Evolutionary conservation across 2,113 vertebrate genomes (phyloP).

Genomic region (Edolisoma coerulescens): DNA sequence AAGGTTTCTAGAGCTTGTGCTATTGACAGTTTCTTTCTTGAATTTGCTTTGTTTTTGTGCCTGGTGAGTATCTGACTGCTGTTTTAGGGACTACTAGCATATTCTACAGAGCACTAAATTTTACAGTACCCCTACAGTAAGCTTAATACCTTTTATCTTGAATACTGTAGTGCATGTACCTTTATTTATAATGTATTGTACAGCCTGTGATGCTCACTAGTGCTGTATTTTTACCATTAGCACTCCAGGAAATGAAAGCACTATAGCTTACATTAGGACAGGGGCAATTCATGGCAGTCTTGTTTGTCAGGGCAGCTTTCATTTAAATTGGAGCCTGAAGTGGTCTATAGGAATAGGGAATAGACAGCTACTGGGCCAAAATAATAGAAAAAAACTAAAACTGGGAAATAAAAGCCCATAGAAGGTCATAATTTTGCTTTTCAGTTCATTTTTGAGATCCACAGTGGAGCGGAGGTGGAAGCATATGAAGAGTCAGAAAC

Average conservation of each 20-base stretch:
- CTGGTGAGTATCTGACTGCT: conserved; percentile 5
- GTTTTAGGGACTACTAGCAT: conserved; percentile 44
- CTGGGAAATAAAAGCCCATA: background rate
- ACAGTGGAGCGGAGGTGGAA: background rate
- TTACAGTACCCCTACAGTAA: conserved; percentile 55
- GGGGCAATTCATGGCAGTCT: background rate
- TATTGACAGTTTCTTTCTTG: conserved; percentile 35
- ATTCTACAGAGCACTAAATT: conserved; percentile 62
- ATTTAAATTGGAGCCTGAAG: background rate
- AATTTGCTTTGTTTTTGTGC: conserved; percentile 34
- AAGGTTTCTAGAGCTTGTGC: background rate
- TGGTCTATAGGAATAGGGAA: background rate
- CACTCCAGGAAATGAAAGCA: conserved; percentile 45
- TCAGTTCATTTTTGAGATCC: background rate
- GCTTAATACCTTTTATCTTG: conserved; percentile 59
- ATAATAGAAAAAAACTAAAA: background rate
- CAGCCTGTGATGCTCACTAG: conserved; percentile 28
- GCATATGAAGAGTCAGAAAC: background rate
- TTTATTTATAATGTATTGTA: conserved; percentile 62
- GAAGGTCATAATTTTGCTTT: background rate
- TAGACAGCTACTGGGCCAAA: background rate
- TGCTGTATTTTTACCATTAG: conserved; percentile 34
- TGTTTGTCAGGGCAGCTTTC: background rate
- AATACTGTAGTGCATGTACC: conserved; percentile 7
- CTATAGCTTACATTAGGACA: background rate